A percentile compares a stretch with the other conserved stretches of the same genome.
Evolutionary conservation across 2,113 vertebrate species (phyloP).

Genomic region (Seriola rivoliana): DNA sequence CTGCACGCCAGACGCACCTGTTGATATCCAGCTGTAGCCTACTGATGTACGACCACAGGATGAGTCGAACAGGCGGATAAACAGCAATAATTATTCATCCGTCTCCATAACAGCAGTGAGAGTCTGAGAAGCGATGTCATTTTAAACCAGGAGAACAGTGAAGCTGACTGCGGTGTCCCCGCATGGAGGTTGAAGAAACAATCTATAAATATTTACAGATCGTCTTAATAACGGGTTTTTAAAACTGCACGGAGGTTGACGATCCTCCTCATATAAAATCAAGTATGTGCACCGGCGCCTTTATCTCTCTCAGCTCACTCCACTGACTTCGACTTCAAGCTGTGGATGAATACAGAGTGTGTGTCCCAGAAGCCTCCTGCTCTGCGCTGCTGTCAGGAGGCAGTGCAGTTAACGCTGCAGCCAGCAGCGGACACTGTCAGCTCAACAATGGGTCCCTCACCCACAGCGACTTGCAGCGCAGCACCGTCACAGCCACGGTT

Average conservation of each 20-base stretch:
- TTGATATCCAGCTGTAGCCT: conserved; percentile 50
- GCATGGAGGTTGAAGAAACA: background rate
- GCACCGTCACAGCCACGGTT: conserved; percentile 16
- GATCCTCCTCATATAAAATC: background rate
- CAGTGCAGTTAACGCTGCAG: conserved; percentile 81
- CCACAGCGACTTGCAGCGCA: conserved; percentile 17
- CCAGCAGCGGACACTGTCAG: conserved; percentile 88
- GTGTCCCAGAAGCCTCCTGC: conserved; percentile 8
- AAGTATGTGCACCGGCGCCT: background rate
- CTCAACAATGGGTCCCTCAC: conserved; percentile 75
- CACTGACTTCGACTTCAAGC: background rate
- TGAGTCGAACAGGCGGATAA: background rate
- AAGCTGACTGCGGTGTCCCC: background rate
- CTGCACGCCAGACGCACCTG: conserved; percentile 50
- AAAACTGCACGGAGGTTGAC: background rate
- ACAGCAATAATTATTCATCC: background rate
- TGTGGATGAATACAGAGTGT: background rate
- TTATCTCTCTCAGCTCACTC: background rate
- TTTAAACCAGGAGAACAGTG: background rate
- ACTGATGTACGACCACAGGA: background rate
- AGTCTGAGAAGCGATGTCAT: too few species aligned
- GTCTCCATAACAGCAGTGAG: background rate
- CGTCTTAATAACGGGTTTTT: background rate
- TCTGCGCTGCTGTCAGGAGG: conserved; percentile 18
- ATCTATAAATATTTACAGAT: background rate